These are phyloP conservation scores for Diorhabda elongata DNA, from an alignment of 1,140 invertebrate genomes.

Conservation along the genomic window DNA sequence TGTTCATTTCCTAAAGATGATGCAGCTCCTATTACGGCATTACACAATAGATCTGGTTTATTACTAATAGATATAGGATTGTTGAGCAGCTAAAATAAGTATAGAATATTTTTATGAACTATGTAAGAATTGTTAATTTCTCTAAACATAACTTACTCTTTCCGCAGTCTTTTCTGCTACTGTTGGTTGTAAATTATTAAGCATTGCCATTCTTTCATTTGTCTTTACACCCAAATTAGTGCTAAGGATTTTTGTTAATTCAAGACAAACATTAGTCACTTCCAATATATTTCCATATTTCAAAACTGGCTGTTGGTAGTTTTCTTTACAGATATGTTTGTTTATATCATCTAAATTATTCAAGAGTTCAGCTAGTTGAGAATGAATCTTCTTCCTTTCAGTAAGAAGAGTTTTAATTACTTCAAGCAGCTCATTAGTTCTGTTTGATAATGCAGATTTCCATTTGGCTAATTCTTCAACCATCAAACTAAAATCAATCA, in stretches of 20 bases:
- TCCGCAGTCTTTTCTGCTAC: constrained; percentile 45
- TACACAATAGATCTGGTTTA: constrained; percentile 46
- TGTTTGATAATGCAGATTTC: constrained; percentile 73
- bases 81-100: constrained; percentile 32
- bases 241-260: constrained; percentile 45
- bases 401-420: constrained; percentile 69
- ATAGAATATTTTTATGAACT: too few relatives aligned
- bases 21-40: constrained; percentile 47
- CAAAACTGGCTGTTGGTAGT: constrained; percentile 35
- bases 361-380: constrained; percentile 66
- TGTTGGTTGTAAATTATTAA: constrained; percentile 41
- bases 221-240: constrained; percentile 26
- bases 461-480: constrained; percentile 83
- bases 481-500: constrained; percentile 64
- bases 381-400: constrained; percentile 65
- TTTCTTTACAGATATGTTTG: constrained; percentile 38
- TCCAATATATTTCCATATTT: constrained; percentile 49
- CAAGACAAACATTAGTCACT: constrained; percentile 40
- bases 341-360: constrained; percentile 52
- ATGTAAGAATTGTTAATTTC: background rate
- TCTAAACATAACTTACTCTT: constrained; percentile 30
- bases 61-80: constrained; percentile 39
- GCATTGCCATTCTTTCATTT: constrained; percentile 27
- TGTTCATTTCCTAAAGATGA: constrained; percentile 40
- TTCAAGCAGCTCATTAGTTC: constrained; percentile 71